Evolutionary conservation across 2,888 invertebrate species (phyloP), one percentile per base, ranked within the genome.

Genomic region (Myopa tessellatipennis): DNA sequence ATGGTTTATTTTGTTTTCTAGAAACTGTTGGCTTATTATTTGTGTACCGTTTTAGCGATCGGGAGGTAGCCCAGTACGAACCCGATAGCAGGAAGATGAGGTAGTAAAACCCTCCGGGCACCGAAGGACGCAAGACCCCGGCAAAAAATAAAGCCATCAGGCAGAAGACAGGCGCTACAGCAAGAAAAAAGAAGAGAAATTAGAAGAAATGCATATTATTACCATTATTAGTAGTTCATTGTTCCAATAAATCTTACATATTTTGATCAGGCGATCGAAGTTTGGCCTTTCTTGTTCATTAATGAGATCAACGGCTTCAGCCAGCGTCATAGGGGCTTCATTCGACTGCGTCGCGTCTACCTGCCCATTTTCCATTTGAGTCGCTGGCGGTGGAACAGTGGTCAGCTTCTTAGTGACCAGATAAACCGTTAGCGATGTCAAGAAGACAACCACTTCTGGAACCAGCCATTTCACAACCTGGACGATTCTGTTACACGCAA

Each of bases 1-100:
- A 71, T 26, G 26, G 18, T 50, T 45, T 40, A 69, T 69, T 50
- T 52, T 45, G 4, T 36, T 26, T 6, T 61, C 34, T 3, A 6
- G 34, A 10, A 4, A 50, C 16, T 4, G 18, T 14, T 26, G 36
- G 68, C 14, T 26, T 3, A 4, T 38, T 4, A 14, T 45, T 45
- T 45, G 3, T 72, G 50, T 61, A 83, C 88, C 88, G 91, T 82
- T 93, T 92, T 79, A 98, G 90, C 78, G 94, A 92, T 83, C 92
- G 92, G 85, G 95, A 95, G 83, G 95, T 93, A 36, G 96, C 93
- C 95, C 97, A 96, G 90, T 95, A 95, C 2, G 97, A 96, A 77
- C 95, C 94, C 40, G 95, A 92, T 18, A 92, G 92, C 85, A 98
- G 91, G 89, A 98, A 98, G 77, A 94, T 91, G 75, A 97, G 85